Evolutionary conservation across 2,888 invertebrate genomes (phyloP).

Genomic region (Melolontha melolontha): DNA sequence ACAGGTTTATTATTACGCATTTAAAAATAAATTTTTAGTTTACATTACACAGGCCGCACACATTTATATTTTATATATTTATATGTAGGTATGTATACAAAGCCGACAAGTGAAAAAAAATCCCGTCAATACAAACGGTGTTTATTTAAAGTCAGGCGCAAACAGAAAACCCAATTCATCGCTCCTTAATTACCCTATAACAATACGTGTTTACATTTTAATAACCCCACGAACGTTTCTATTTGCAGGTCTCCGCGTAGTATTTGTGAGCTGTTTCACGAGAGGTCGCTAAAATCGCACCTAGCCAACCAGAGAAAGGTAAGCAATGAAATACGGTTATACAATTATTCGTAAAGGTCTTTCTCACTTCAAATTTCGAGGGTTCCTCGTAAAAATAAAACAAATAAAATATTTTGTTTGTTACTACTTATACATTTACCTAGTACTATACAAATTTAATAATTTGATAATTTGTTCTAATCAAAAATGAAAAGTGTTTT

Average conservation of each 20-base stretch:
- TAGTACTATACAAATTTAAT: too few relatives aligned
- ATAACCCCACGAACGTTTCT: slow-evolving; percentile 33
- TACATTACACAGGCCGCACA: too few relatives aligned
- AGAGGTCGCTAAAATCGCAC: slow-evolving; percentile 41
- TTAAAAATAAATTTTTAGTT: too few relatives aligned
- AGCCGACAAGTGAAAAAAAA: background rate
- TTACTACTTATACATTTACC: too few relatives aligned
- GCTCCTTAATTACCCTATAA: slow-evolving; percentile 37
- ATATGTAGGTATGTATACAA: background rate
- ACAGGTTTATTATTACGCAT: too few relatives aligned
- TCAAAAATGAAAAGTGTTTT: too few relatives aligned
- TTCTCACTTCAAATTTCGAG: too few relatives aligned
- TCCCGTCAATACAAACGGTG: slow-evolving; percentile 5
- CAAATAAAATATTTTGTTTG: too few relatives aligned
- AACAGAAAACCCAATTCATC: slow-evolving; percentile 34
- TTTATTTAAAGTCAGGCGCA: slow-evolving; percentile 22
- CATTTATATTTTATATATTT: too few relatives aligned
- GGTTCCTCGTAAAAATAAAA: too few relatives aligned
- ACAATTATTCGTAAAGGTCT: too few relatives aligned
- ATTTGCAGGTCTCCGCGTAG: slow-evolving; percentile 32
- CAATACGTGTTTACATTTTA: slow-evolving; percentile 37
- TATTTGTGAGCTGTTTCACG: slow-evolving; percentile 36
- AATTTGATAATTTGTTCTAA: too few relatives aligned
- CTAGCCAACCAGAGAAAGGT: slow-evolving; percentile 5
- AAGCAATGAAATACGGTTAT: slow-evolving; percentile 6